phyloP scores from a whole-genome alignment of 2,888 invertebrate genomes.

The Antheraea assamensis region DNA sequence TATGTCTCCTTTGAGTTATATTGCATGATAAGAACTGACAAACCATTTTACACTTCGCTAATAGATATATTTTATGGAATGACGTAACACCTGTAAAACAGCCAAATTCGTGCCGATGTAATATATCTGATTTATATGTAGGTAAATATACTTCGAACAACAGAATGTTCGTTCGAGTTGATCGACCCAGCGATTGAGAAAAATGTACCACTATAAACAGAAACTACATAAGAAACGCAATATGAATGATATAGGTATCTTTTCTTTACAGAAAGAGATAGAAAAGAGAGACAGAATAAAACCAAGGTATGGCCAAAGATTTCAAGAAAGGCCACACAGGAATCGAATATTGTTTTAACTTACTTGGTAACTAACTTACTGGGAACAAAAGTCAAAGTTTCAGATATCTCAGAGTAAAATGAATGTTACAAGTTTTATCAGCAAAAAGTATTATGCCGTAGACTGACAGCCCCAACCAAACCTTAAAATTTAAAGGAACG shows the following conservation, averaged over 20 bases:
- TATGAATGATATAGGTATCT: not conserved
- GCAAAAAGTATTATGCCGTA: not conserved
- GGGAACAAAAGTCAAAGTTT: not conserved
- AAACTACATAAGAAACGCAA: not conserved
- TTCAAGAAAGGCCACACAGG: too few relatives aligned
- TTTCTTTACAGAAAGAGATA: too few relatives aligned
- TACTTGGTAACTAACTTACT: not conserved
- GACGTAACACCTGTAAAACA: conserved; percentile 57
- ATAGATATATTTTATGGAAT: conserved; percentile 49
- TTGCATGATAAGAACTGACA: conserved; percentile 45
- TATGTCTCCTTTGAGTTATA: conserved; percentile 49
- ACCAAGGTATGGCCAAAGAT: too few relatives aligned
- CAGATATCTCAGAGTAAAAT: not conserved
- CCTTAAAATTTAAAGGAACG: not conserved
- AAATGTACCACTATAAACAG: not conserved
- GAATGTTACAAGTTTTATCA: not conserved
- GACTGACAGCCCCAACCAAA: not conserved
- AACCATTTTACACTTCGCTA: conserved; percentile 60
- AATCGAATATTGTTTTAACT: too few relatives aligned
- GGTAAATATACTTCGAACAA: not conserved
- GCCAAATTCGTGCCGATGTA: conserved; percentile 45
- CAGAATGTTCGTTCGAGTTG: not conserved
- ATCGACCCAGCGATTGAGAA: not conserved
- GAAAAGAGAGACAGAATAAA: too few relatives aligned
- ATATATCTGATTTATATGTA: not conserved